A percentile compares a stretch with the other conserved stretches of the same genome.
Evolutionary conservation across 2,888 invertebrate species (phyloP).

Genomic region (Dichetophora obliterata): DNA sequence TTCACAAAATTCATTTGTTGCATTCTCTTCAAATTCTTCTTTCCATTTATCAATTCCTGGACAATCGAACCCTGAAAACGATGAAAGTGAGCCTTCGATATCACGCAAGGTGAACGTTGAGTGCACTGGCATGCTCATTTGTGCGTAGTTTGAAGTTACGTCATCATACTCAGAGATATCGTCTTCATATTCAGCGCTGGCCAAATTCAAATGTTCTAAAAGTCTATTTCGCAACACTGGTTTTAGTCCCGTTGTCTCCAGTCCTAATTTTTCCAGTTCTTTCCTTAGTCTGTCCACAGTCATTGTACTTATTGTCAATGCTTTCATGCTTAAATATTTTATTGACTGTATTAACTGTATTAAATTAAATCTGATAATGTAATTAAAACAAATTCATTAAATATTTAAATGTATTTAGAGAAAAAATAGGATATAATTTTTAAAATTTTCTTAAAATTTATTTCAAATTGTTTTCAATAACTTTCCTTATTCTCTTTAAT

Average conservation of each 20-base stretch:
- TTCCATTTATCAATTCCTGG: conserved; percentile 31
- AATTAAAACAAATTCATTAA: too few species aligned
- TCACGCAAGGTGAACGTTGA: conserved; percentile 35
- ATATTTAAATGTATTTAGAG: too few species aligned
- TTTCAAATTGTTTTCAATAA: too few species aligned
- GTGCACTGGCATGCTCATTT: not conserved
- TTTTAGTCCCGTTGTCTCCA: conserved; percentile 25
- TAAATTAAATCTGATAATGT: too few species aligned
- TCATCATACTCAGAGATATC: conserved; percentile 12
- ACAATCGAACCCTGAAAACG: conserved; percentile 26
- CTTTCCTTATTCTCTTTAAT: too few species aligned
- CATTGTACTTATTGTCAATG: not conserved
- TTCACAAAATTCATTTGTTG: conserved; percentile 24
- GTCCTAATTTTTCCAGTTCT: not conserved
- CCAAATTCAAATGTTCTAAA: conserved; percentile 24
- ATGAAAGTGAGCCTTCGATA: conserved; percentile 23
- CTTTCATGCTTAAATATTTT: not conserved
- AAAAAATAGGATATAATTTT: too few species aligned
- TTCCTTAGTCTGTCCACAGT: not conserved
- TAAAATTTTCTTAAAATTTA: too few species aligned
- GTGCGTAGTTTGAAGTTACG: not conserved
- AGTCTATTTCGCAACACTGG: conserved; percentile 22
- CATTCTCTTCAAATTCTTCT: conserved; percentile 33
- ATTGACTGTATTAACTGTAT: too few species aligned
- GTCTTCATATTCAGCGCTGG: not conserved